phyloP scores from a whole-genome alignment of 1,140 invertebrate species.

The Periplaneta americana region DNA sequence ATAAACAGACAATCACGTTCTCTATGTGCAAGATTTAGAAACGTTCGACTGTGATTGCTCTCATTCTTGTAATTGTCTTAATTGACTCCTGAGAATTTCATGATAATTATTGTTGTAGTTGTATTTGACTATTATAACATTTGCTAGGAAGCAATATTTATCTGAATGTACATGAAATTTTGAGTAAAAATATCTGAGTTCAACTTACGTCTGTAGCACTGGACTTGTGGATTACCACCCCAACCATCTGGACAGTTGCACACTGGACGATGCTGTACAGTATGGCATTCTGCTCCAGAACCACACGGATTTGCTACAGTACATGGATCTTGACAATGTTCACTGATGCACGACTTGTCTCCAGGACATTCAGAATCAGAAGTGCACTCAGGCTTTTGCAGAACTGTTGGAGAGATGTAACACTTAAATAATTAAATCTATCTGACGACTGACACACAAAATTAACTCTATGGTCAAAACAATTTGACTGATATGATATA shows the following conservation, averaged over 20 bases:
- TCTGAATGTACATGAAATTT: too few relatives aligned
- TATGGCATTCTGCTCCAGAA: constrained; percentile 67
- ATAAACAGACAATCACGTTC: too few relatives aligned
- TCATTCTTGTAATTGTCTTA: too few relatives aligned
- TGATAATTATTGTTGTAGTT: too few relatives aligned
- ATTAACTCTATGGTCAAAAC: not conserved
- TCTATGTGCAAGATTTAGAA: too few relatives aligned
- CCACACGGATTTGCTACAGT: constrained; percentile 70
- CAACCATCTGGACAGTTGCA: constrained; percentile 78
- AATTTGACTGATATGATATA: not conserved
- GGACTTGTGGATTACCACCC: constrained; percentile 78
- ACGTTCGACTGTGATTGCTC: too few relatives aligned
- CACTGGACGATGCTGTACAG: constrained; percentile 64
- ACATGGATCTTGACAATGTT: constrained; percentile 75
- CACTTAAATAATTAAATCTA: not conserved
- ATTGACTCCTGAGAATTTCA: too few relatives aligned
- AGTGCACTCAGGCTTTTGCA: constrained; percentile 54
- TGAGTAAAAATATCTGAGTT: not conserved
- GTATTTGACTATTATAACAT: too few relatives aligned
- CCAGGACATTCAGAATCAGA: constrained; percentile 65
- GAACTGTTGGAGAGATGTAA: constrained; percentile 38
- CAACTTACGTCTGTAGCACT: constrained; percentile 80
- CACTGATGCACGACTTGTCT: constrained; percentile 70
- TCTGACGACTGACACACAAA: not conserved
- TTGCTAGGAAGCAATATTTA: not conserved